Evolutionary conservation across 2,113 vertebrate species (phyloP).

Genomic region (Lontra canadensis): DNA sequence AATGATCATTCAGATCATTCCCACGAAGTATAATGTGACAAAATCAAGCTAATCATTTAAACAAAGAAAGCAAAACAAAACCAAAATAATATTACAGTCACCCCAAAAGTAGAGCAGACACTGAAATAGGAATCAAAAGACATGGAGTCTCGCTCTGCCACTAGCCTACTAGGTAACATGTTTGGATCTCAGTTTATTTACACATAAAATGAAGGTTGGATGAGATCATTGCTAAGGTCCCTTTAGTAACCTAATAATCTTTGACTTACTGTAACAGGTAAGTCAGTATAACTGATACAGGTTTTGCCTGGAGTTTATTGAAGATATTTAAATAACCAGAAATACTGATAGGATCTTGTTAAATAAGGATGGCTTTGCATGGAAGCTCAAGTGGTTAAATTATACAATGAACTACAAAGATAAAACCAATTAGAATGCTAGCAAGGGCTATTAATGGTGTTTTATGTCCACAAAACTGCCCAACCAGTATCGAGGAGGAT

Average conservation of each 20-base stretch:
- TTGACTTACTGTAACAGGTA: conserved; percentile 13
- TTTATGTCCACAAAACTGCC: conserved; percentile 25
- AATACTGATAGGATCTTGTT: conserved; percentile 38
- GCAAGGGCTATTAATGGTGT: background rate
- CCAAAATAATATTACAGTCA: conserved; percentile 39
- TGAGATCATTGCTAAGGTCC: conserved; percentile 19
- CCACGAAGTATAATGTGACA: background rate
- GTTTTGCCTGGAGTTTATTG: conserved; percentile 22
- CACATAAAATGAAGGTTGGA: conserved; percentile 34
- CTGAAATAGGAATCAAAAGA: conserved; percentile 24
- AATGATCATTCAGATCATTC: conserved; percentile 39
- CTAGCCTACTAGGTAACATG: conserved; percentile 1
- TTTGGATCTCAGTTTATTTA: conserved; percentile 22
- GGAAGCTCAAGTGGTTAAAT: conserved; percentile 10
- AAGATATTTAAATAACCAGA: conserved; percentile 50
- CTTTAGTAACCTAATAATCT: conserved; percentile 39
- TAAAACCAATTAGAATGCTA: conserved; percentile 49
- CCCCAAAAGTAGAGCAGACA: conserved; percentile 28
- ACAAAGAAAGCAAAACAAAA: conserved; percentile 63
- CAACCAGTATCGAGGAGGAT: conserved; percentile 14
- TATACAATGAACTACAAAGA: conserved; percentile 55
- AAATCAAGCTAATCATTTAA: conserved; percentile 65
- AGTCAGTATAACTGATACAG: conserved; percentile 24
- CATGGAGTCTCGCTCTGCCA: background rate
- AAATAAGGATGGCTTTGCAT: conserved; percentile 23